A percentile compares a stretch with the other conserved stretches of the same genome.
Evolutionary conservation across 2,888 invertebrate genomes (phyloP).

Genomic region (Luperina nickerlii): DNA sequence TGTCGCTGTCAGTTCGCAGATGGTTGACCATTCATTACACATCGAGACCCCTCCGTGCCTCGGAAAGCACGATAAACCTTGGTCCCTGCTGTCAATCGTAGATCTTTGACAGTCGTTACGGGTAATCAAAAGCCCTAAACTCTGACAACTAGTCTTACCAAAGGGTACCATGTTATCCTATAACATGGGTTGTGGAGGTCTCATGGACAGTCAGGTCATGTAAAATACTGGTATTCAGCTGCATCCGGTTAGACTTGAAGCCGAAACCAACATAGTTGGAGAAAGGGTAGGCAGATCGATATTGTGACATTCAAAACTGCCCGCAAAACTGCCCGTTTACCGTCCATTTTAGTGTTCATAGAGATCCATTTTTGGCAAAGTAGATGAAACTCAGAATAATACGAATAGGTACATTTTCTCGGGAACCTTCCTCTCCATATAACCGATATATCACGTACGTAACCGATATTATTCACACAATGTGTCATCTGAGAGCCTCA

Average conservation of each 20-base stretch:
- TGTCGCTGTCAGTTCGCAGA: no score
- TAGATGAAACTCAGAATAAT: background rate
- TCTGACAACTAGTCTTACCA: background rate
- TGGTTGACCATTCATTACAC: no score
- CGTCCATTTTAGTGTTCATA: background rate
- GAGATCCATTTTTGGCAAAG: no score
- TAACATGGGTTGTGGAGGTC: background rate
- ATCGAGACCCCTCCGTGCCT: background rate
- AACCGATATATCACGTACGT: conserved; percentile 4
- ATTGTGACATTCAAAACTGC: background rate
- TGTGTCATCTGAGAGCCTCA: conserved; percentile 27
- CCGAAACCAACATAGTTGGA: background rate
- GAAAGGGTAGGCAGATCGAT: background rate
- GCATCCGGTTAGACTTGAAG: background rate
- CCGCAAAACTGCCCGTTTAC: background rate
- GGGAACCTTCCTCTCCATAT: background rate
- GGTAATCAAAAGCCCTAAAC: background rate
- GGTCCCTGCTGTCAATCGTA: background rate
- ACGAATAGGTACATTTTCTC: background rate
- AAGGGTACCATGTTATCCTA: background rate
- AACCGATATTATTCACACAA: conserved; percentile 40
- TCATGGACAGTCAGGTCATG: background rate
- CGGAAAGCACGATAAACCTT: background rate
- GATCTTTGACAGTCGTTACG: background rate
- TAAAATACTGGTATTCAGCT: background rate